Base-by-base conservation (phyloP, 2,797 vertebrate genomes). In the Platyrinchus mystaceus region DNA sequence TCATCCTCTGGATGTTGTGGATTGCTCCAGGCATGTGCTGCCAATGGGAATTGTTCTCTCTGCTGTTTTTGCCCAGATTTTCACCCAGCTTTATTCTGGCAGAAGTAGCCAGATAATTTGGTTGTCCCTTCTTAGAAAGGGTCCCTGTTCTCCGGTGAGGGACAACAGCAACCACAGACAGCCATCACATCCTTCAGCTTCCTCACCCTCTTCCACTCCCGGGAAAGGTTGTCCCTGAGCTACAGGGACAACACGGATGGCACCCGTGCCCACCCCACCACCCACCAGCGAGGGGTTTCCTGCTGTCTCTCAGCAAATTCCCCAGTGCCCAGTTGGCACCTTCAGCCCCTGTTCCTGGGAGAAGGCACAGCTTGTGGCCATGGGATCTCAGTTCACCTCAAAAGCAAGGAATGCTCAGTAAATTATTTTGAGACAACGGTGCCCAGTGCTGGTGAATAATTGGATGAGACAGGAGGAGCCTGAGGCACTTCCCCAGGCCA, bases 391-490 rank as follows among this genome's bases (percentile, higher is more conserved):
- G 46, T 18, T 44, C 1, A 2, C 60, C 66, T 74, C 39, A 37
- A 46, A 28, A 78, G 44, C 47, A 75, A 87, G 34, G 80, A 77
- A 53, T 8, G 9, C 44, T 84, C n/a, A 15, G 34, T 36, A 53
- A 50, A 46, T 58, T 55, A 62, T 62, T 63, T 58, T 53, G 70
- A 78, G 78, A 53, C 36, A 70, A 53, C 1, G 0, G n/a, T 49
- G 43, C 14, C 53, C 10, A 17, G 4, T 5, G 32, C 60, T 41
- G 24, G 59, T 16, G 59, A 91, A 36, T 87, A 52, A 89, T 22
- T 12, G 50, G 44, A 41, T 49, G 82, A 53, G 87, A 70, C 81
- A 92, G 78, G 37, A 93, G 75, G 17, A 85, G 91, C 92, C 95
- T 6, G 26, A 47, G 68, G 91, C 68, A 7, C 36, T 55, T 68